Evolutionary conservation across 2,797 vertebrate species (phyloP), one percentile per base, ranked within the genome.

Genomic region (Epinephelus coioides): DNA sequence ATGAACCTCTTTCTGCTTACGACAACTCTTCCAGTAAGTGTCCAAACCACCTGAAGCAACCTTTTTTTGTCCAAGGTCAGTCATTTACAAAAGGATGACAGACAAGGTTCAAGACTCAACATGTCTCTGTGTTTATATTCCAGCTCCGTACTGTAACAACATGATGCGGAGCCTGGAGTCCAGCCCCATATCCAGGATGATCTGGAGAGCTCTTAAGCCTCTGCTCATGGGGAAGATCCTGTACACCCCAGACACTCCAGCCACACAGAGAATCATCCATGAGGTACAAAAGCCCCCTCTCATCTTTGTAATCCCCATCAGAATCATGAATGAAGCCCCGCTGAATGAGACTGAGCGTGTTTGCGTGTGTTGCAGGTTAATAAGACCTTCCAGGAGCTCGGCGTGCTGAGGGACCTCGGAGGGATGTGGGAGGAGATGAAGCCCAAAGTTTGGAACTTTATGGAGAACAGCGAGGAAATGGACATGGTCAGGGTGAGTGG

Each of bases 121-220:
- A 21, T 68, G 27, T 25, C 9, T 68, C 13, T 60, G 5, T 85
- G 12, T 73, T 84, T 54, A 13, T 73, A 69, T 61, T 73, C 43
- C 75, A 99, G 98, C 97, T 76, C 98, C 98, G 1, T 99, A 98
- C 80, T 99, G 98, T 91, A 99, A 99, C 93, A 97, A 95, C 63
- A 73, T 99, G 92, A 98, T 99, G 97, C 96, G 95, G 85, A 96
- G 84, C 49, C 90, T 99, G 87, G 98, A 99, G 91, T 97, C 98
- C 63, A 99, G 96, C 83, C 98, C 98, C 0, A 96, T 98, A 82
- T 99, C 97, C 79, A 96, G 97, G 73, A 99, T 99, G 95, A 99
- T 99, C 83, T 99, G 98, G 98, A 97, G 96, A 85, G 98, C 97
- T 40, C 93, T 99, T 78, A 99, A 99, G 76, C 98, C 98, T 2